Conservation (phyloP, 2,888 invertebrate species). For the Scaptomyza flava region DNA sequence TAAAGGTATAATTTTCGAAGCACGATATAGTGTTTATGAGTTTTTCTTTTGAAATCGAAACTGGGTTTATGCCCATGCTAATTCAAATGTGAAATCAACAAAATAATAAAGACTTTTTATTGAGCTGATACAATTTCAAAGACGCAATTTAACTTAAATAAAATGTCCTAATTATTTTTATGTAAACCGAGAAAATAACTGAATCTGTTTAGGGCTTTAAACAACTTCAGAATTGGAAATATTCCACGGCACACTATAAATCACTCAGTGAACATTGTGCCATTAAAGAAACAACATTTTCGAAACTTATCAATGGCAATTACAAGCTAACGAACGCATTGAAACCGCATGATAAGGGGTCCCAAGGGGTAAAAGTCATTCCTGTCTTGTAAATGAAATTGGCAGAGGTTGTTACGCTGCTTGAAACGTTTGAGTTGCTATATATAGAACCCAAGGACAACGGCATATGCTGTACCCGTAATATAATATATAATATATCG, state of each 20-base stretch:
- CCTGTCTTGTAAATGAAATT: slow-evolving; percentile 61
- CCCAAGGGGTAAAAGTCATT: slow-evolving; percentile 25
- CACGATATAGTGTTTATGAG: slow-evolving; percentile 25
- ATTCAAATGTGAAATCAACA: slow-evolving; percentile 43
- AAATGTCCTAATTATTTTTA: background rate
- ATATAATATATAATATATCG: background rate
- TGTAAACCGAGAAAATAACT: background rate
- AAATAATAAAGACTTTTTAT: slow-evolving; percentile 33
- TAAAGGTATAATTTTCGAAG: slow-evolving; percentile 14
- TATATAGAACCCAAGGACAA: slow-evolving; percentile 66
- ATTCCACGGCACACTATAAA: slow-evolving; percentile 23
- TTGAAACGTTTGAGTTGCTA: slow-evolving; percentile 39
- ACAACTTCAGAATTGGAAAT: slow-evolving; percentile 3
- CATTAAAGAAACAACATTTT: slow-evolving; percentile 5
- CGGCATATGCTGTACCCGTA: slow-evolving; percentile 7
- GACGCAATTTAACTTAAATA: background rate
- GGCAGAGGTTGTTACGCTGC: slow-evolving; percentile 48
- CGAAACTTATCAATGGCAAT: slow-evolving; percentile 29
- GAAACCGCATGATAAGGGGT: slow-evolving; percentile 5
- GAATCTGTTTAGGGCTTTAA: background rate
- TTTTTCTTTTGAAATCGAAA: slow-evolving; percentile 22
- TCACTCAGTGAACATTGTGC: slow-evolving; percentile 4
- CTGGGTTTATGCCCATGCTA: slow-evolving; percentile 55
- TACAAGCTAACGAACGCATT: slow-evolving; percentile 13
- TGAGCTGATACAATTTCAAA: slow-evolving; percentile 14